Percentiles rank a stretch among this genome's conserved stretches.
These are phyloP conservation scores for Scarus forsteni DNA, from an alignment of 2,797 vertebrate species.

Conservation along the genomic window DNA sequence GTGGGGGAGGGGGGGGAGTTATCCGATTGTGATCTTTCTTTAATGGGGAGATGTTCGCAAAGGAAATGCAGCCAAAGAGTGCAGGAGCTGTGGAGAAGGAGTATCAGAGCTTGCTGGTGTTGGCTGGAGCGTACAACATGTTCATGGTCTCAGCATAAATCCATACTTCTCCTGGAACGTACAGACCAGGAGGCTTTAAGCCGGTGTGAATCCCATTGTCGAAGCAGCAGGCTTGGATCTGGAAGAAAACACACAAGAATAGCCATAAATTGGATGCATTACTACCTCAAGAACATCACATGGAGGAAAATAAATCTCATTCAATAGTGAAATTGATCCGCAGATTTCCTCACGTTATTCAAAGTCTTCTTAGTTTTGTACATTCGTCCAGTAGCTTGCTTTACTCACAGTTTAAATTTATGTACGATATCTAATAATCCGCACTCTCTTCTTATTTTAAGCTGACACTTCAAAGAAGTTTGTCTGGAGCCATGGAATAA, in stretches of 20 bases:
- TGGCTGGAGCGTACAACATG: slow-evolving; percentile 37
- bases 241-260: slow-evolving; percentile 60
- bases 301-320: background rate
- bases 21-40: slow-evolving; percentile 54
- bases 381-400: slow-evolving; percentile 15
- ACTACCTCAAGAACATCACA: background rate
- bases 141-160: slow-evolving; percentile 65
- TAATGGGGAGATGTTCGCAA: slow-evolving; percentile 20
- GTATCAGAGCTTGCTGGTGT: slow-evolving; percentile 56
- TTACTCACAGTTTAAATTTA: slow-evolving; percentile 5
- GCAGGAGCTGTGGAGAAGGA: slow-evolving; percentile 8
- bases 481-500: slow-evolving; percentile 20
- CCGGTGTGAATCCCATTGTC: slow-evolving; percentile 49
- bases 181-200: slow-evolving; percentile 29
- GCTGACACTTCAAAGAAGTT: slow-evolving; percentile 37
- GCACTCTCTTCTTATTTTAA: slow-evolving; percentile 16
- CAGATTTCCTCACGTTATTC: background rate
- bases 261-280: slow-evolving; percentile 13
- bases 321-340: no score
- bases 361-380: slow-evolving; percentile 20
- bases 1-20: slow-evolving; percentile 23
- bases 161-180: slow-evolving; percentile 40
- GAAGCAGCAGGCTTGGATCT: slow-evolving; percentile 56
- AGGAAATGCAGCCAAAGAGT: slow-evolving; percentile 29
- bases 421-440: slow-evolving; percentile 26